Evolutionary conservation across 2,888 invertebrate genomes (phyloP), one percentile per base, ranked within the genome.

Genomic region (Protonemura montana): DNA sequence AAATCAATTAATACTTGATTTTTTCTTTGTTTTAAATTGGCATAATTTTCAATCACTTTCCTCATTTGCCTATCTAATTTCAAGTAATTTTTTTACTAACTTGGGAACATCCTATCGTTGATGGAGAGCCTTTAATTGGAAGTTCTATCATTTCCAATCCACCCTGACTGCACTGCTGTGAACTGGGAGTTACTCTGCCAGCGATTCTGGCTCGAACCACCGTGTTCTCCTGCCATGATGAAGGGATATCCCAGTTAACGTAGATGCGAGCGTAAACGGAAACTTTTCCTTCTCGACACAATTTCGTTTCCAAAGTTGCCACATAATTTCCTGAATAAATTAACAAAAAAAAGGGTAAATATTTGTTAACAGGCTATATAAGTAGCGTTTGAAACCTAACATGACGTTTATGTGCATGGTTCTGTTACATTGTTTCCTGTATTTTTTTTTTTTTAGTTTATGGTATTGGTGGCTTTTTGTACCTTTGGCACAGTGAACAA

Each of bases 111-210:
- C 94, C 93, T 85, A 95, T 93, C 81, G 92, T 90, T 87, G 93
- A 93, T 0, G 95, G 94, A 84, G 94, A 93, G 77, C 91, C 90
- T 86, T 93, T 93, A 2, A 95, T 91, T 0, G 95, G 96, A 82
- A 96, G 91, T 90, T 96, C 96, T 88, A 96, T 95, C 92, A 96
- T 95, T 91, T 96, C 95, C 85, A 95, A 92, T 88, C 92, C 93
- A 27, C 92, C 91, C 87, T 94, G 93, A 88, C 94, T 93, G 0
- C 94, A 92, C 87, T 94, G 92, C 88, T 94, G 94, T 13, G 93
- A 93, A 85, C 95, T 95, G 0, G 95, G 95, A 16, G 95, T 96
- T 0, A 95, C 95, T 89, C 95, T 92, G 0, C 95, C 96, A 0
- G 96, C 96, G 87, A 96, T 95, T 85, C 96, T 92, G 26, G 95